These are phyloP conservation scores for Protobothrops mucrosquamatus DNA, from an alignment of 2,113 vertebrate genomes.

Conservation along the genomic window DNA sequence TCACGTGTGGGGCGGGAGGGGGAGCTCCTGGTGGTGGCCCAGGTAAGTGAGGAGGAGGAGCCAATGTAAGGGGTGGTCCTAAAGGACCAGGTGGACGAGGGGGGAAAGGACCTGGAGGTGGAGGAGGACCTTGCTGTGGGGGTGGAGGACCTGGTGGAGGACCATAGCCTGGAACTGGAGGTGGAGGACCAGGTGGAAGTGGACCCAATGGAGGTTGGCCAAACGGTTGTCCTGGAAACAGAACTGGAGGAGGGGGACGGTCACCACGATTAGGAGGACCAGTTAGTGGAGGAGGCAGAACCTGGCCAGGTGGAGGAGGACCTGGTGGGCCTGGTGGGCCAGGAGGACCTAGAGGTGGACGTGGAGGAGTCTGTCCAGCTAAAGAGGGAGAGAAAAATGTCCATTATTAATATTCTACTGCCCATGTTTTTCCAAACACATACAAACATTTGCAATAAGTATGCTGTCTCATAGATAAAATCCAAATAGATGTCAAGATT, in stretches of 20 bases:
- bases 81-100: constrained; percentile 92
- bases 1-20: constrained; percentile 95
- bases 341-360: constrained; percentile 90
- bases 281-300: constrained; percentile 87
- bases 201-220: constrained; percentile 94
- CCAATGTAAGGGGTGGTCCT: constrained; percentile 91
- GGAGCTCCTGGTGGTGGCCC: constrained; percentile 96
- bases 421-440: neutral
- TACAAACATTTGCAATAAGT: neutral
- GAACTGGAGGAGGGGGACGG: constrained; percentile 93
- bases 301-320: constrained; percentile 94
- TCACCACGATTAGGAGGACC: constrained; percentile 95
- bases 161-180: constrained; percentile 91
- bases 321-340: constrained; percentile 93
- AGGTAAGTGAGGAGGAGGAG: constrained; percentile 94
- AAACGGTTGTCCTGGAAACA: constrained; percentile 95
- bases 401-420: constrained; percentile 27
- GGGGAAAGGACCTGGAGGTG: constrained; percentile 92
- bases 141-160: constrained; percentile 92
- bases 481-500: neutral
- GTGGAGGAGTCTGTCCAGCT: constrained; percentile 94
- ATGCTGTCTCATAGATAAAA: neutral
- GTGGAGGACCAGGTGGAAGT: constrained; percentile 92
- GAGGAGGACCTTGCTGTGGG: constrained; percentile 91
- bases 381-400: constrained; percentile 46